Evolutionary conservation across 1,140 invertebrate genomes (phyloP).

Genomic region (Atta texana): DNA sequence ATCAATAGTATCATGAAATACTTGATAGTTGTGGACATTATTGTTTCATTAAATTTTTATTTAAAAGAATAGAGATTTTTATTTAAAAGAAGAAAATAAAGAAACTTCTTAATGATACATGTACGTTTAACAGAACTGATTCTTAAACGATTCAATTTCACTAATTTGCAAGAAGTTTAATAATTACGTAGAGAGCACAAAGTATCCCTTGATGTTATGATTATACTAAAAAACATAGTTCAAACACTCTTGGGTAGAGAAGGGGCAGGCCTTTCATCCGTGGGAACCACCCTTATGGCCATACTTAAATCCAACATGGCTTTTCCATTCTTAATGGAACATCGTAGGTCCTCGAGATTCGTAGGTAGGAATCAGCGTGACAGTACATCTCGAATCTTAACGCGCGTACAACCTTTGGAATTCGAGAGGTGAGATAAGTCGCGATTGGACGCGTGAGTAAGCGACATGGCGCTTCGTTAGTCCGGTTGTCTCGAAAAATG

Average conservation of each 20-base stretch:
- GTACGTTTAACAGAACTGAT: background rate
- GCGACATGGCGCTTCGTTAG: conserved; percentile 79
- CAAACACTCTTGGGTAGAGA: conserved; percentile 42
- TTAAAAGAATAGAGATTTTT: background rate
- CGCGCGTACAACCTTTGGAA: conserved; percentile 75
- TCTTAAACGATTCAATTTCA: conserved; percentile 5
- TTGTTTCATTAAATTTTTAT: background rate
- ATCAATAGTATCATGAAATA: background rate
- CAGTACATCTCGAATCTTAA: conserved; percentile 51
- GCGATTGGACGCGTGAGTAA: conserved; percentile 78
- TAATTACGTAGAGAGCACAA: conserved; percentile 8
- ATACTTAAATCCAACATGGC: conserved; percentile 82
- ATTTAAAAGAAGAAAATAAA: background rate
- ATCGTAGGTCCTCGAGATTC: conserved; percentile 38
- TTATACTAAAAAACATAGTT: conserved; percentile 67
- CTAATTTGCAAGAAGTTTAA: background rate
- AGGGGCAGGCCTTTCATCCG: conserved; percentile 79
- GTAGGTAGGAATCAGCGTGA: conserved; percentile 70
- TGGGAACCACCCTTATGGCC: conserved; percentile 84
- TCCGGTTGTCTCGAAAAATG: conserved; percentile 66
- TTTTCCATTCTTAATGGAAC: conserved; percentile 63
- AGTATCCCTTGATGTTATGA: conserved; percentile 61
- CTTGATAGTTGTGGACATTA: background rate
- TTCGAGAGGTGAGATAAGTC: conserved; percentile 80
- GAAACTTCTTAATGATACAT: background rate